Conservation (phyloP, 2,113 vertebrate genomes). For the Ellobius talpinus region DNA sequence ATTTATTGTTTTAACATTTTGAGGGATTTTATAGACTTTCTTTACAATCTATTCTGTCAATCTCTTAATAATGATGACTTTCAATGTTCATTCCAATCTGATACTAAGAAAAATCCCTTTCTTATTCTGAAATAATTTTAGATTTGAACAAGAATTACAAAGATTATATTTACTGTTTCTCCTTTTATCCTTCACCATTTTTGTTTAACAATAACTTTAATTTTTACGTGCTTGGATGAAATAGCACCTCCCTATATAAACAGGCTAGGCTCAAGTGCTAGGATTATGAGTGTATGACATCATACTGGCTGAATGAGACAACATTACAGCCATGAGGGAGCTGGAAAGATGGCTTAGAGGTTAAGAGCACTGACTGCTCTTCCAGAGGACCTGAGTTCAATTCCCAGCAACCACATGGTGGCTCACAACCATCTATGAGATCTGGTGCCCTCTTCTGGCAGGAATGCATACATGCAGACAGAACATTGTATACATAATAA, state of each 20-base stretch:
- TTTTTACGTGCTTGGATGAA: neutral
- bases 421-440: too few species aligned
- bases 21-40: neutral
- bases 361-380: too few species aligned
- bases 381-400: too few species aligned
- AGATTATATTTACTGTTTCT: neutral
- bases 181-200: neutral
- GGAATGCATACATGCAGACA: too few species aligned
- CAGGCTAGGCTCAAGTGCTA: neutral
- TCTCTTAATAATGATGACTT: neutral
- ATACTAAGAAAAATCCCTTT: neutral
- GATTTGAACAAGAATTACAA: neutral
- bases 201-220: neutral
- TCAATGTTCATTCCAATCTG: neutral
- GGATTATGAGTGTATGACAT: too few species aligned
- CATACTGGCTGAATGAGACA: neutral
- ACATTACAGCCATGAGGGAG: neutral
- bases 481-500: too few species aligned
- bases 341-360: too few species aligned
- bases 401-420: too few species aligned
- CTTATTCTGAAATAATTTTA: conserved; percentile 17
- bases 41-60: neutral
- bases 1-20: neutral
- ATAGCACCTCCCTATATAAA: too few species aligned
- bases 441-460: too few species aligned